Percentiles rank a stretch among this genome's conserved stretches.
These are phyloP conservation scores for Acrobasis suavella DNA, from an alignment of 2,888 invertebrate genomes.

Conservation along the genomic window DNA sequence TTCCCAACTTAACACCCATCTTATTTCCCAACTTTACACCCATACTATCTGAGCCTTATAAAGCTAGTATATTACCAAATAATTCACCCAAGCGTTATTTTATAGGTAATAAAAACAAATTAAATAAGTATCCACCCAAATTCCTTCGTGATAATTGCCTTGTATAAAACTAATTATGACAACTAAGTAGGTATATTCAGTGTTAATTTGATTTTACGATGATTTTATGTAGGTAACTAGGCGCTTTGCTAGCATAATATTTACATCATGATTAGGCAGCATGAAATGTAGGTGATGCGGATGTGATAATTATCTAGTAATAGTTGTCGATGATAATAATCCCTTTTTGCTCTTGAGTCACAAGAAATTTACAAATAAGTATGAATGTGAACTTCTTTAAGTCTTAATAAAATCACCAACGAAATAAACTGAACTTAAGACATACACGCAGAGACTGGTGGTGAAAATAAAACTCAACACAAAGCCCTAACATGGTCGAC, in stretches of 20 bases:
- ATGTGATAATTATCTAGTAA: background rate
- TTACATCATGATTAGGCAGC: conserved; percentile 15
- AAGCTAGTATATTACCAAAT: background rate
- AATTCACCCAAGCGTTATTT: background rate
- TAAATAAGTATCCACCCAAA: conserved; percentile 5
- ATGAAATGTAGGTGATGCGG: conserved; percentile 1
- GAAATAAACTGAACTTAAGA: too few relatives aligned
- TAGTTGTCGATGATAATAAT: background rate
- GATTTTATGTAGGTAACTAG: conserved; percentile 17
- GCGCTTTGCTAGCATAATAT: conserved; percentile 5
- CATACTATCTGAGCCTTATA: background rate
- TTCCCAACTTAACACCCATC: too few relatives aligned
- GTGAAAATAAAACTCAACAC: background rate
- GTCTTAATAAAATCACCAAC: too few relatives aligned
- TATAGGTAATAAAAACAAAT: background rate
- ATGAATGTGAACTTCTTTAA: too few relatives aligned
- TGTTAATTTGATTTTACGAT: conserved; percentile 7
- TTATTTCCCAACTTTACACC: too few relatives aligned
- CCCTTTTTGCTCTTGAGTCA: background rate
- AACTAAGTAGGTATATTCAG: background rate
- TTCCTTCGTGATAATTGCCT: conserved; percentile 16
- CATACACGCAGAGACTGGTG: too few relatives aligned
- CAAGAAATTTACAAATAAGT: background rate
- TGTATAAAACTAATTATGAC: conserved; percentile 5
- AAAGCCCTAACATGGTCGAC: conserved; percentile 47